Conservation (phyloP, 2,113 vertebrate genomes). For the Alces alces region DNA sequence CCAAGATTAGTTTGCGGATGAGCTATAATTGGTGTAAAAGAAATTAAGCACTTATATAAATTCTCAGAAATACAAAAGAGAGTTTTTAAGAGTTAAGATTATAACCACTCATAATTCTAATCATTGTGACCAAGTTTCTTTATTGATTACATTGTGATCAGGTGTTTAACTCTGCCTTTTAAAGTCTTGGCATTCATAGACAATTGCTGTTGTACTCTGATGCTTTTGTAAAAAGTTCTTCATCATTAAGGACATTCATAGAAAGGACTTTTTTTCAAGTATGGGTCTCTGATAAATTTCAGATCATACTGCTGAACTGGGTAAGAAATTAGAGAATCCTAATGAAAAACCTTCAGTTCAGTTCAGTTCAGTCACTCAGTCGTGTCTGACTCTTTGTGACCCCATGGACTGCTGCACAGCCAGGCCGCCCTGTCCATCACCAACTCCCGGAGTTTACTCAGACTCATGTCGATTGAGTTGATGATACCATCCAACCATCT, state of each 20-base stretch:
- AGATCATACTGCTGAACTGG: background rate
- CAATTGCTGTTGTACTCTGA: background rate
- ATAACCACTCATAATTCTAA: background rate
- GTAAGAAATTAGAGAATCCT: background rate
- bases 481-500: background rate
- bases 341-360: background rate
- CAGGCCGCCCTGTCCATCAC: background rate
- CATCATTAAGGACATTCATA: background rate
- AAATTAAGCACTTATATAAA: background rate
- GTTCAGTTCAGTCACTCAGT: background rate
- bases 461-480: background rate
- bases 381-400: background rate
- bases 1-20: background rate
- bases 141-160: background rate
- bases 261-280: background rate
- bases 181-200: background rate
- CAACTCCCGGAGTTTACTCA: background rate
- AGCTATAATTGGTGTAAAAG: background rate
- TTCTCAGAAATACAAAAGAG: background rate
- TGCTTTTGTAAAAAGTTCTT: background rate
- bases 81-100: background rate
- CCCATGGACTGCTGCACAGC: background rate
- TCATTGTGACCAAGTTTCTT: background rate
- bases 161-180: background rate
- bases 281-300: background rate